Evolutionary conservation across 2,113 vertebrate species (phyloP), one percentile per base, ranked within the genome.

Genomic region (Charina bottae): DNA sequence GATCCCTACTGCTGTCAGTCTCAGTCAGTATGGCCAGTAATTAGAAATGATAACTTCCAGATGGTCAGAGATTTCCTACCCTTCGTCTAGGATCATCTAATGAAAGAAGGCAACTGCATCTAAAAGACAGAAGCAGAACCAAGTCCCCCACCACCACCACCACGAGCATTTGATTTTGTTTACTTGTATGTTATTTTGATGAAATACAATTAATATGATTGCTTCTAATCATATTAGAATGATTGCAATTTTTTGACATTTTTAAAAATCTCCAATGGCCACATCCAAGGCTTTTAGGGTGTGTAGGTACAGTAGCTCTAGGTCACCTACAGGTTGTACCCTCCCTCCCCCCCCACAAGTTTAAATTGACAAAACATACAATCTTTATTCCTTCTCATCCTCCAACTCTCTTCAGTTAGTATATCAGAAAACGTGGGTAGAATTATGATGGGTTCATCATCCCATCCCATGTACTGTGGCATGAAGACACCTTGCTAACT

Each of bases 321-420:
- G n/a, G n/a, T 15, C 68, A 37, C 37, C 72, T 78, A 9, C 17
- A 78, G 6, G 19, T 37, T 78, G 17, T 78, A 78, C n/a, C 6
- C 0, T 6, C 4, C 4, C 4, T 11, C 28, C 5, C n/a, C 1
- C 6, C 6, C 6, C 15, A 2, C 33, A 28, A 11, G n/a, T 37
- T 78, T 78, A 37, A 37, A 78, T 42, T 37, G 68, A 78, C 68
- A 37, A 6, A 78, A 78, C 15, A 68, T 33, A 33, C 28, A 78
- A 17, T 19, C 33, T 64, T 64, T 13, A 10, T 78, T 78, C 17
- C 33, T 78, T 72, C 33, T 78, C 7, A 17, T 78, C 37, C 17
- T 78, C 33, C 37, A 15, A 78, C 33, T 78, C 17, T 78, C 33
- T 42, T 78, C 72, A 78, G 13, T 68, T 68, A 68, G 33, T 68